Base-by-base conservation (phyloP, 2,113 vertebrate genomes). In the Pleuronectes platessa region DNA sequence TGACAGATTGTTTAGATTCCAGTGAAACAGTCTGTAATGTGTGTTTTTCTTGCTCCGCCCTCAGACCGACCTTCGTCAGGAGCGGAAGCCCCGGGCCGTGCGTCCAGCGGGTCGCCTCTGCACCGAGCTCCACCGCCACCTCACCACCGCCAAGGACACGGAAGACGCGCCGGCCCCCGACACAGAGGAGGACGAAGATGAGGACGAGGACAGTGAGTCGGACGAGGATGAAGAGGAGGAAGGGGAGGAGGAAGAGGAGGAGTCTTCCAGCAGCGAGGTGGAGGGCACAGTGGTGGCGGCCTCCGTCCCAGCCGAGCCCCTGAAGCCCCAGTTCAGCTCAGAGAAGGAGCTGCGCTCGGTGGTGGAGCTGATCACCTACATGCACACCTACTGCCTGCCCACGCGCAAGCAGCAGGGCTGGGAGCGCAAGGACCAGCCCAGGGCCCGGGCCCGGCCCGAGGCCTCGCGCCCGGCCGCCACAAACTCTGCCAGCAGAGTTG, bases 351-450 rank as follows among this genome's bases (percentile, higher is more conserved):
- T 96, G 79, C 94, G 76, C 65, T 96, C 96, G 0, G 90, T 98
- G 81, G 95, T 98, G 88, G 96, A 97, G 89, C 96, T 99, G 68
- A 98, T 99, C 88, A 96, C 93, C 9, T 99, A 99, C 95, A 99
- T 99, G 97, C 98, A 99, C 91, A 97, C 97, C 45, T 99, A 99
- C 93, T 99, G 97, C 86, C 95, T 98, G 90, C 98, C 98, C 1
- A 89, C 88, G 0, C 94, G 96, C 71, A 99, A 98, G 90, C 93
- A 97, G 87, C 94, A 95, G 5, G 5, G 86, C 42, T 92, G 74
- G 55, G 91, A 94, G 3, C 66, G 94, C 1, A 91, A 93, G 3
- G 93, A 94, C 35, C 88, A 79, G 13, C 82, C 87, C 71, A 88
- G 89, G 90, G 78, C 86, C 45, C 90, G 95, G 88, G 82, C 69